Base-by-base conservation (phyloP, 2,888 invertebrate genomes). In the Spatulosminthurus flaviceps region DNA sequence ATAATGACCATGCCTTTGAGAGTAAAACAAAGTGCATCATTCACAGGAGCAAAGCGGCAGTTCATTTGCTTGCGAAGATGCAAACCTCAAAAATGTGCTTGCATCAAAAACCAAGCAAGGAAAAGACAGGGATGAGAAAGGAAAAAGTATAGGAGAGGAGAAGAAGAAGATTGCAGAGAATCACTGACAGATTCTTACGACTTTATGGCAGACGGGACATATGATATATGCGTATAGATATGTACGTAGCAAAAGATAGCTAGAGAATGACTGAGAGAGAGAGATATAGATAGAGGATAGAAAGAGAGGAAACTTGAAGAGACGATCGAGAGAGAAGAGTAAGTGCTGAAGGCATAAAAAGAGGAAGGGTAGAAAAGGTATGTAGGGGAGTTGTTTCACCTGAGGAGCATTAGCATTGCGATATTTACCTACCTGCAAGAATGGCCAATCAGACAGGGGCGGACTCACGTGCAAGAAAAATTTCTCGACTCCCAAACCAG, bases 401-500 rank as follows among this genome's bases (percentile, higher is more conserved):
- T 77, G 77, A 77, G 77, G 77, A 73, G 74, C 67, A 67, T 69
- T 71, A 70, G 72, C 72, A 78, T 78, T 79, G 79, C 79, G 79
- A 79, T 79, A 79, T 79, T 79, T 79, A 79, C 79, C 73, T 79
- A 73, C 73, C 72, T 74, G 79, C 66, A 42, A 69, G 79, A 78
- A 78, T 78, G 78, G 78, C 72, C 78, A 78, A 78, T 78, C 71
- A 78, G 72, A 61, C 77, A 71, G 77, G 79, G 79, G 72, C 64
- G 78, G 79, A 79, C 79, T 79, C 79, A 74, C 74, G 79, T 79
- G 79, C 41, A 78, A 79, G 79, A 74, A 73, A 77, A 69, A 77
- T 77, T 77, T 77, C 77, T 77, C 69, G 60, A 51, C 77, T 61
- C 69, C 73, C 51, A 73, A 43, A 26, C 29, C 51, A 61, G 43